Evolutionary conservation across 2,113 vertebrate genomes (phyloP).

Genomic region (Monopterus albus): DNA sequence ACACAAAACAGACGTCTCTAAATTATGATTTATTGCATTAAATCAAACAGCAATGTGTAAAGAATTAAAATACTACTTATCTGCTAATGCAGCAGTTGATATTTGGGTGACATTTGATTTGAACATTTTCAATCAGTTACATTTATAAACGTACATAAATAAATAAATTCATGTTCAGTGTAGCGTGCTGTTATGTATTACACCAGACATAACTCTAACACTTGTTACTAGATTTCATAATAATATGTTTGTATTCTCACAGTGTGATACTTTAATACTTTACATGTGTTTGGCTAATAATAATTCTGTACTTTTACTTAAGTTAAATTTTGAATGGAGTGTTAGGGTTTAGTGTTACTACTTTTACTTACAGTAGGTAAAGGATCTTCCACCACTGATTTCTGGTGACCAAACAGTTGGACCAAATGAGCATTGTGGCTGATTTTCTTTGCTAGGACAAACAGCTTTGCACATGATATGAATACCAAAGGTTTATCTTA

Average conservation of each 20-base stretch:
- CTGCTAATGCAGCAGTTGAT: not conserved
- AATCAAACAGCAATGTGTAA: not conserved
- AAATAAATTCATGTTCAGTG: too few relatives aligned
- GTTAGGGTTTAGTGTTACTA: too few relatives aligned
- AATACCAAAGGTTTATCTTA: constrained; percentile 13
- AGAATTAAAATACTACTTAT: not conserved
- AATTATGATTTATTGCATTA: not conserved
- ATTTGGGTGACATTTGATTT: not conserved
- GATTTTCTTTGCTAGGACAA: constrained; percentile 43
- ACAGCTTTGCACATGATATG: constrained; percentile 12
- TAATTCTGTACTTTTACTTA: too few relatives aligned
- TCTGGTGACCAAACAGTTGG: constrained; percentile 6
- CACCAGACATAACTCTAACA: too few relatives aligned
- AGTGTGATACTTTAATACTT: too few relatives aligned
- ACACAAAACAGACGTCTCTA: not conserved
- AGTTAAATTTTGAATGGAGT: too few relatives aligned
- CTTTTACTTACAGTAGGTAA: too few relatives aligned
- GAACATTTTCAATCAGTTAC: too few relatives aligned
- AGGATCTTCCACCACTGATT: not conserved
- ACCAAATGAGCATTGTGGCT: not conserved
- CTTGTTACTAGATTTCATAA: too few relatives aligned
- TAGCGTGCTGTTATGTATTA: too few relatives aligned
- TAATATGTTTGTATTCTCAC: too few relatives aligned
- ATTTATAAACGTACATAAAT: too few relatives aligned
- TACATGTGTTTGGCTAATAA: not conserved